Base-by-base conservation (phyloP, 1,140 invertebrate genomes). In the Heliconius congener region DNA sequence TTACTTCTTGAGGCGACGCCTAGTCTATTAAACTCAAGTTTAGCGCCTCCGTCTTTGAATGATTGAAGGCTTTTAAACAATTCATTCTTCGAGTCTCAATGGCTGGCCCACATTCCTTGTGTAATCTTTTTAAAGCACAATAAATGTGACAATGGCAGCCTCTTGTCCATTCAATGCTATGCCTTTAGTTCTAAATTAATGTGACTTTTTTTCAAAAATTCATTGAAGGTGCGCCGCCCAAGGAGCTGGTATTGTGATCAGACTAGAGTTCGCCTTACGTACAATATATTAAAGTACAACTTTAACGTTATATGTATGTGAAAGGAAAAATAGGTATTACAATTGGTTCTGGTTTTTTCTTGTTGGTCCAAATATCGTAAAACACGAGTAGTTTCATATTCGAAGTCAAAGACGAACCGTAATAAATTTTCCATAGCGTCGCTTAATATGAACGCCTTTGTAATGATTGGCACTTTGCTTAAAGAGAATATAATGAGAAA, bases 11-110 rank as follows among this genome's bases (percentile, higher is more conserved):
- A 83, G 91, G 92, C 93, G 93, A 93, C 91, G 86, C 83, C 60
- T 76, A 93, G 93, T 94, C 93, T 94, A 93, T 94, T 94, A 93
- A 94, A 94, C 88, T 93, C 87, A 85, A 88, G 86, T 93, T 93
- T 91, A 92, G 92, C 93, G 90, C 90, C 90, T 85, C 78, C 82
- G 83, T 91, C 88, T 93, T 93, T 93, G 91, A 85, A 93, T 92
- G 93, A 93, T 93, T 93, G 93, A 94, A 91, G 80, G 92, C 85
- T 83, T 87, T 86, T 92, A 93, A 92, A 93, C 92, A 94, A 93
- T 93, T 89, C 88, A 90, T 91, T 88, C 88, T 90, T 84, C 74
- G 82, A 86, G 85, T 89, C 90, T 92, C 92, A 93, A 93, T 90
- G 89, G 90, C 57, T 88, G 87, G 90, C 86, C 88, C 89, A 91